Base-by-base conservation (phyloP, 1,140 invertebrate genomes). In the Heliconius melpomene region DNA sequence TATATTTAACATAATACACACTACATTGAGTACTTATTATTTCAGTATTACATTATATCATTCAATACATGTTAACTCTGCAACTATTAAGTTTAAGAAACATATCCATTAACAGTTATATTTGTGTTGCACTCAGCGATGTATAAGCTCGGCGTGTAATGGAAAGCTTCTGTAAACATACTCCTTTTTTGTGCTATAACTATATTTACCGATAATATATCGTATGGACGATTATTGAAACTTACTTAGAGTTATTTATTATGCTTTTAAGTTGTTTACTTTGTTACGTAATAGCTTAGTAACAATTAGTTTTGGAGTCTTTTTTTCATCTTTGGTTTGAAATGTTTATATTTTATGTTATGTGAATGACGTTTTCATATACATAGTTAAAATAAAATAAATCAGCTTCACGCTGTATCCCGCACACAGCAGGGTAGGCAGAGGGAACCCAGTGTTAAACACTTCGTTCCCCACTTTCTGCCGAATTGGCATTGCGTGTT, bases 111-210 rank as follows among this genome's bases (percentile, higher is more conserved):
- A 76, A 70, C 38, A 66, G 32, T 23, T 66, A 76, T 76, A 29
- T 77, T 77, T 77, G 75, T 77, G 75, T 71, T 77, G 60, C 75
- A 77, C 75, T 77, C 75, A 77, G 38, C 75, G 57, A 71, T 77
- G 38, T 66, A 57, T 40, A 52, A 76, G 50, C 52, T 75, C 74
- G 29, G 11, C 75, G 60, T 77, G 75, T 77, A 77, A 77, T 71
- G 75, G 75, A 77, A 77, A 60, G 75, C 75, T 77, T 71, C 38
- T 50, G 57, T 77, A 38, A 77, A 77, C 40, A 72, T n/a, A 71
- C 60, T 75, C 74, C 54, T 77, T 77, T 77, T 77, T 77, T 70
- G 60, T 77, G 32, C 29, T 11, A 57, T 66, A 29, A 77, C 38
- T 70, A 38, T 75, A 66, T 77, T 77, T 77, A 46, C 60, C 26